phyloP scores from a whole-genome alignment of 2,888 invertebrate species.

The Gisinianus flammeolus region DNA sequence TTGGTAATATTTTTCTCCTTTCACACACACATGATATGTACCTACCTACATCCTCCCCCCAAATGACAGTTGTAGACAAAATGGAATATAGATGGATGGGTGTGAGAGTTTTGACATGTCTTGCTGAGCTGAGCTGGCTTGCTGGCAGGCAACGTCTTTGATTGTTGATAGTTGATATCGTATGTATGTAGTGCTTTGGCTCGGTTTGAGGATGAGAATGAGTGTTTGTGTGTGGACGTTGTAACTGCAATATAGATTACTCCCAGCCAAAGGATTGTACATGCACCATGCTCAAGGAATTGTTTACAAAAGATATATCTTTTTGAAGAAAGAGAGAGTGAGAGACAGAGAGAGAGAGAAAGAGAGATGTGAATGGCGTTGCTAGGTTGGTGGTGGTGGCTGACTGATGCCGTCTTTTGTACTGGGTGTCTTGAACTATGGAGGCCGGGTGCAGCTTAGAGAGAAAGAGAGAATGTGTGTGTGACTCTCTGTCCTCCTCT shows the following conservation, averaged over 20 bases:
- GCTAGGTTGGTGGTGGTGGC: background rate
- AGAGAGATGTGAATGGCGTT: background rate
- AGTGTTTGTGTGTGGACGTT: no score
- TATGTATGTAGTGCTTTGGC: background rate
- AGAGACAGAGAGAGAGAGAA: background rate
- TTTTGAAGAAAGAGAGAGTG: background rate
- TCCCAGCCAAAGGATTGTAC: no score
- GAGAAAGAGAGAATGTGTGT: background rate
- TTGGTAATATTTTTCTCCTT: background rate
- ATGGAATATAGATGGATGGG: slow-evolving; percentile 4
- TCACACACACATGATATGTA: no score
- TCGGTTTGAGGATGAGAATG: no score
- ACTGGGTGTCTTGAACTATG: slow-evolving; percentile 11
- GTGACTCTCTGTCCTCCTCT: slow-evolving; percentile 2
- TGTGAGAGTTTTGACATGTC: background rate
- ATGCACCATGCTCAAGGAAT: background rate
- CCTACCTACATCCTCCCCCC: no score
- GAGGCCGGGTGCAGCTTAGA: background rate
- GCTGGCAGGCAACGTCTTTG: background rate
- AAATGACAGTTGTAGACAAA: background rate
- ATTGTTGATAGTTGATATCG: background rate
- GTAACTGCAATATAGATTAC: no score
- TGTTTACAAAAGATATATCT: background rate
- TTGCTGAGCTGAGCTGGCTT: background rate
- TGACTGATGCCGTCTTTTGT: slow-evolving; percentile 17